These are phyloP conservation scores for Nymphicus hollandicus DNA, from an alignment of 2,113 vertebrate species.

Conservation along the genomic window DNA sequence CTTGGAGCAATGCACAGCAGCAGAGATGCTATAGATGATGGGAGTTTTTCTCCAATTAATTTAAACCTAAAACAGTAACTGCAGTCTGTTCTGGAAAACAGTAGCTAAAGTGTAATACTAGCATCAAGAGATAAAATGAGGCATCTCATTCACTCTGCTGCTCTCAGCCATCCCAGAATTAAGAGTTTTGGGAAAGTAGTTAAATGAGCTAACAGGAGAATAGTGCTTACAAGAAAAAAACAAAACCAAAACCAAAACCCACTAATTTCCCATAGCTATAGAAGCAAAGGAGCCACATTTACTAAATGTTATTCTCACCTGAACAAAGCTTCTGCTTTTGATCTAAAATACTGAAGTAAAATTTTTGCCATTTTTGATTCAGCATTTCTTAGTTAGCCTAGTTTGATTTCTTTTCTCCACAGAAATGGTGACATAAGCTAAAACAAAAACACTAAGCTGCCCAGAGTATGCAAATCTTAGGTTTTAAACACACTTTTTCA, in stretches of 20 bases:
- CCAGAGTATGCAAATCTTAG: background rate
- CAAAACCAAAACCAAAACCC: background rate
- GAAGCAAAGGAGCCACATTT: background rate
- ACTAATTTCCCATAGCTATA: background rate
- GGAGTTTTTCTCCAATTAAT: background rate
- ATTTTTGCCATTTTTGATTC: background rate
- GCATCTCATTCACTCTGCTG: background rate
- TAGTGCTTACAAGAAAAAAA: fast-evolving
- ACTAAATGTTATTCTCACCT: background rate
- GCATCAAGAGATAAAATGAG: background rate
- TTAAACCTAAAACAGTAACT: background rate
- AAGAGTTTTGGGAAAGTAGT: background rate
- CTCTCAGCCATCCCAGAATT: background rate
- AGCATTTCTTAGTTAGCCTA: background rate
- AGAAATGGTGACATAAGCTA: background rate
- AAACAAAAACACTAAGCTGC: background rate
- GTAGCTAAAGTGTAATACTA: background rate
- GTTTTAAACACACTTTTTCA: background rate
- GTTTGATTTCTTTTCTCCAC: background rate
- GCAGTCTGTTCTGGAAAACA: background rate
- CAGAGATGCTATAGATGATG: background rate
- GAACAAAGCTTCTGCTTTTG: background rate
- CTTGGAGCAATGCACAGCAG: background rate
- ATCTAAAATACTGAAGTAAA: background rate
- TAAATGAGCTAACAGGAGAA: background rate